Evolutionary conservation across 2,113 vertebrate genomes (phyloP), one percentile per base, ranked within the genome.

Genomic region (Garra rufa): DNA sequence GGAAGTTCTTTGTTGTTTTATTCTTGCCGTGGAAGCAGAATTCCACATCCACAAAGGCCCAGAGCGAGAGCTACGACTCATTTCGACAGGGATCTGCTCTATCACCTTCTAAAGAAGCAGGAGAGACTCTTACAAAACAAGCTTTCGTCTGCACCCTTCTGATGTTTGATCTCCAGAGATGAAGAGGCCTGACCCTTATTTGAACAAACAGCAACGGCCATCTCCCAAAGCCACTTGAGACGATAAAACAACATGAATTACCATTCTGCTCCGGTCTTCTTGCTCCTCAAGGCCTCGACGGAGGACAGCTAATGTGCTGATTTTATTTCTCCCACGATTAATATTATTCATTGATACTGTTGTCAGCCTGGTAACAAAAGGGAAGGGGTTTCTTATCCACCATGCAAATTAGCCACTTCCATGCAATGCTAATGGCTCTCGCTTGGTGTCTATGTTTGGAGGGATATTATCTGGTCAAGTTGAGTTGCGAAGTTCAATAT

Each of bases 91-190:
- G 63, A 70, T 74, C n/a, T 69, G 46, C 67, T 76, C 84, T 74
- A 75, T 78, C 85, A 80, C 81, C 69, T 79, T 78, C 80, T 79
- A 74, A 83, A 87, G 75, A 80, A 85, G 48, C 34, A 84, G n/a
- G 34, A 85, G 87, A 65, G 85, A 83, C 43, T 65, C 83, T 85
- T 75, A 57, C 24, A 48, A 43, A 77, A n/a, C 81, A 79, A 76
- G 77, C 85, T 87, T 88, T 81, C 59, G 55, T 43, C 44, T 52
- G 65, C 74, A 38, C 59, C 78, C 43, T 61, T 82, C 57, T 87
- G 82, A 88, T 87, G 85, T 88, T 86, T 90, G 86, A 90, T 90
- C 86, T 87, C 81, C 46, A 67, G 79, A 90, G 79, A 89, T 88
- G 74, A 86, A 85, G 84, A 86, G 82, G 79, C 82, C 83, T 83